Evolutionary conservation across 2,888 invertebrate species (phyloP), one percentile per base, ranked within the genome.

Genomic region (Spisula solida): DNA sequence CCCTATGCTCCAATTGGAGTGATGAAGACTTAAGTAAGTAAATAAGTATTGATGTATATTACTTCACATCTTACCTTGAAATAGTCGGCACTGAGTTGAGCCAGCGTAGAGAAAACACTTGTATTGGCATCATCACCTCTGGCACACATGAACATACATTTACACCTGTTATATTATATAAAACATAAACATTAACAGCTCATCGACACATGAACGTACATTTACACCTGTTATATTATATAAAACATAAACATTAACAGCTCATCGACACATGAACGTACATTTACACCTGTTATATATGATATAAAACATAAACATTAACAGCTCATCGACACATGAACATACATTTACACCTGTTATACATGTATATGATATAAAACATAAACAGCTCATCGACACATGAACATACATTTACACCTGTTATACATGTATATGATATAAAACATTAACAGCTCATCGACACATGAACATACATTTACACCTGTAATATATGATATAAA

Each of bases 31-130:
- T n/a, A n/a, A n/a, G n/a, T n/a, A n/a, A n/a, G n/a, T n/a, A n/a
- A n/a, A n/a, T n/a, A n/a, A n/a, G n/a, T n/a, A n/a, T n/a, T n/a
- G n/a, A n/a, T n/a, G 41, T 41, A 5, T 41, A 41, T 41, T 41
- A 41, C 8, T 41, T 41, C 8, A 41, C 41, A 41, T 8, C 70
- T 70, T 93, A 96, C 96, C 95, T 96, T 97, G 96, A 98, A 98
- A 91, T 98, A 97, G 5, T 98, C 98, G 95, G 98, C 98, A 91
- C 98, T 97, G 12, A 98, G 97, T 93, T 98, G 98, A 97, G 97
- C 82, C 96, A 97, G 95, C 85, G 96, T 96, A 80, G 92, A 93
- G 88, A 96, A 96, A 18, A 96, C 96, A 87, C 94, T 92, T 70
- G 94, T 94, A 70, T 94, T 96, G 66, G 95, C 93, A 60, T 95